Evolutionary conservation across 2,113 vertebrate species (phyloP), one percentile per base, ranked within the genome.

Genomic region (Catharus bicknelli): DNA sequence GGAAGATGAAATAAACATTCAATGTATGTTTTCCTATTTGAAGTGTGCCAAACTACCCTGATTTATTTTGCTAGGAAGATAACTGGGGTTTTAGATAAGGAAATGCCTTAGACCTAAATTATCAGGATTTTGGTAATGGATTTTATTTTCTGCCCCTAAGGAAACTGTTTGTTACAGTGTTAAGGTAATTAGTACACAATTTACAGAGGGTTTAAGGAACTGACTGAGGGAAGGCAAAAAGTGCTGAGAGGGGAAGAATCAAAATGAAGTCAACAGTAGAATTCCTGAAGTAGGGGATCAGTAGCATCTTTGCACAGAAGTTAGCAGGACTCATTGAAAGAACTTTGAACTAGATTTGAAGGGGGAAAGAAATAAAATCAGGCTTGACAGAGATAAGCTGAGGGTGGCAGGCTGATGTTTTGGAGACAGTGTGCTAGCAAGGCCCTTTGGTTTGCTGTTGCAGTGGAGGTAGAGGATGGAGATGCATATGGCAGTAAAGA

Each of bases 1-100:
- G 25, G 38, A 26, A 80, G 81, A 88, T 83, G 29, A 90, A 94
- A 91, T 86, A 90, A 87, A 73, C 47, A 69, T n/a, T 18, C 59
- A 90, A 55, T 0, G 0, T 90, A 69, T 88, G 59, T 47, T 93
- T 95, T 95, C 47, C 13, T 90, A 7, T 90, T 94, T 66, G 58
- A 85, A 73, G 70, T 34, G 34, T 87, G 63, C 75, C 75, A 63
- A 74, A 74, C 47, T 62, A 62, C 38, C 7, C 26, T 73, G 63
- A 69, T 87, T 7, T 30, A 51, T 93, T 93, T 95, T 80, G 20
- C 59, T 58, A 63, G 63, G 72, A 86, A 91, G 78, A 23, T 69
- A 79, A 76, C 23, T 59, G 45, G 10, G 18, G 29, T 91, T 87
- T 11, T 11, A 79, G 70, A 58, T 55, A 86, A 74, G 45, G 34